Conservation (phyloP, 2,888 invertebrate species). For the Cantharis nigra region DNA sequence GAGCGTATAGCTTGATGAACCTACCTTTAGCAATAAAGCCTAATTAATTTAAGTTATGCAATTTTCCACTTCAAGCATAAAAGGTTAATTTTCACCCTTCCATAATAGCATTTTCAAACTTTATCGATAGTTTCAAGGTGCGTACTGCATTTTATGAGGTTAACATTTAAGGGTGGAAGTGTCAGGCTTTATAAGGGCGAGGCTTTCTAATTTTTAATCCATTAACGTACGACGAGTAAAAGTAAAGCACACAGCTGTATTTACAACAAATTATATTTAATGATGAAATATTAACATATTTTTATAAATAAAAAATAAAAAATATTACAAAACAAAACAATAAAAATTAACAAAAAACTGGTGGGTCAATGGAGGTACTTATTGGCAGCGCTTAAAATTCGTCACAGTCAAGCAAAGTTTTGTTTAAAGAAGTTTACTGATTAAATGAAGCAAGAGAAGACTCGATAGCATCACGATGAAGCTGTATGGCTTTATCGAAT, state of each 20-base stretch:
- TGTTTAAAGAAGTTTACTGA: background rate
- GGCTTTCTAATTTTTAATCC: background rate
- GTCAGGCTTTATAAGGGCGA: background rate
- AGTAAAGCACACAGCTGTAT: background rate
- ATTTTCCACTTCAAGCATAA: background rate
- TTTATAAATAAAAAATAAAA: background rate
- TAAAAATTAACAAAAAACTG: background rate
- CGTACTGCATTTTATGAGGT: constrained; percentile 9
- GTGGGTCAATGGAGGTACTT: background rate
- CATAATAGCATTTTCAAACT: background rate
- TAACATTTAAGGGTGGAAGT: background rate
- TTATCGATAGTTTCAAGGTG: constrained; percentile 21
- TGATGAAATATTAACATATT: background rate
- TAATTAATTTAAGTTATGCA: background rate
- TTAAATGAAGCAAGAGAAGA: background rate
- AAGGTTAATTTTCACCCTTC: background rate
- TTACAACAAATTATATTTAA: background rate
- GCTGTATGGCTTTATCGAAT: background rate
- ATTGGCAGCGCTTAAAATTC: background rate
- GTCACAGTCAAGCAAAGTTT: background rate
- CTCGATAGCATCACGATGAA: background rate
- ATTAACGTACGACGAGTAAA: no score
- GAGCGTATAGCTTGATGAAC: no score
- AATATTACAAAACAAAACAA: background rate
- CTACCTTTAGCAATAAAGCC: no score